Conservation (phyloP, 1,140 invertebrate species). For the Orius insidiosus region DNA sequence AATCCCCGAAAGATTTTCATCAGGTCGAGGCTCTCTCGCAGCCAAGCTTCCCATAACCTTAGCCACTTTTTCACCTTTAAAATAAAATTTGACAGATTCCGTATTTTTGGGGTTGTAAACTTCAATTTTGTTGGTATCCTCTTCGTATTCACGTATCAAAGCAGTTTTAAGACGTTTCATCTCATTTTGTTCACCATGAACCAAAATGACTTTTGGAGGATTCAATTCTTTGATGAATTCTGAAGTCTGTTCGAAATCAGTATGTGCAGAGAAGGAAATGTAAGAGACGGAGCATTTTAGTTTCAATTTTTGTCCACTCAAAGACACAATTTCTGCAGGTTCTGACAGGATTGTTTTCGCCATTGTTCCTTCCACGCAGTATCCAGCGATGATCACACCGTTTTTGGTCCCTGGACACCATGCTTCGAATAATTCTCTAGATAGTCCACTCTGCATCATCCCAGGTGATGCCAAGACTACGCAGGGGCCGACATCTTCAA, state of each 20-base stretch:
- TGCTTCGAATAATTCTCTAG: slow-evolving; percentile 91
- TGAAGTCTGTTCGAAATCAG: slow-evolving; percentile 96
- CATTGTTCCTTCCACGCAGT: slow-evolving; percentile 96
- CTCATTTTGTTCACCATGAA: slow-evolving; percentile 98
- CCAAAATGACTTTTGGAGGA: slow-evolving; percentile 89
- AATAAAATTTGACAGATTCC: slow-evolving; percentile 79
- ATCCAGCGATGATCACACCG: slow-evolving; percentile 94
- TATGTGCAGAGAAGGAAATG: slow-evolving; percentile 98
- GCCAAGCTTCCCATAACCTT: slow-evolving; percentile 81
- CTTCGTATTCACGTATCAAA: slow-evolving; percentile 85
- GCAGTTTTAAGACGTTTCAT: slow-evolving; percentile 93
- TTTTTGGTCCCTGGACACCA: slow-evolving; percentile 98
- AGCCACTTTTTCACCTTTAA: slow-evolving; percentile 44
- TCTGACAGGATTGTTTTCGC: slow-evolving; percentile 95
- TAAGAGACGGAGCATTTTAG: slow-evolving; percentile 97
- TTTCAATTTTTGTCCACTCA: slow-evolving; percentile 88
- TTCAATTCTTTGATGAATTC: slow-evolving; percentile 90
- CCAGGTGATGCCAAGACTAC: slow-evolving; percentile 98
- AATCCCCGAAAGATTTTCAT: slow-evolving; percentile 72
- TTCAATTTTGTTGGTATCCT: slow-evolving; percentile 69
- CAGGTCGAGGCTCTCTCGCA: slow-evolving; percentile 58
- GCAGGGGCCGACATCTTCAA: slow-evolving; percentile 97
- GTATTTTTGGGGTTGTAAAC: slow-evolving; percentile 95
- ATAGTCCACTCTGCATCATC: slow-evolving; percentile 99
- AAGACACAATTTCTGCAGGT: slow-evolving; percentile 91